Base-by-base conservation (phyloP, 2,113 vertebrate genomes). In the Scortum barcoo region DNA sequence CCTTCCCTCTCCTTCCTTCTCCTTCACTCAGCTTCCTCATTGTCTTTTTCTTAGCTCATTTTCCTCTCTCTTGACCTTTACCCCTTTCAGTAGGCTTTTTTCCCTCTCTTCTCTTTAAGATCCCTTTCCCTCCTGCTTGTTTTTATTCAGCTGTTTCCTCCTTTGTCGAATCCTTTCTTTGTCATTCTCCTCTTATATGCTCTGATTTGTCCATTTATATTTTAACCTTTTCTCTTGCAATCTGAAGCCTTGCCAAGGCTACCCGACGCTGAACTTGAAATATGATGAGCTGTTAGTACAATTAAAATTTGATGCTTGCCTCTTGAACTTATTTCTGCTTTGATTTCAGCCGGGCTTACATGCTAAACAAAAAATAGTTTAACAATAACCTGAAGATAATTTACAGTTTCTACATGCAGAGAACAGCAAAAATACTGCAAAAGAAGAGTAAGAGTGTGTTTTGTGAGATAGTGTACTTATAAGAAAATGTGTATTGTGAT, bases 401-500 rank as follows among this genome's bases (percentile, higher is more conserved):
- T 36, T 73, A 22, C 51, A 46, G 10, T 67, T 80, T 75, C 51
- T 66, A 75, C 60, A 44, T 54, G 73, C 71, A 65, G 38, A 83
- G 19, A 57, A 44, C 57, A 73, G 50, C 19, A 58, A 56, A 19
- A 19, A 66, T 56, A 3, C 17, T 36, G 58, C 60, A 56, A n/a
- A 57, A 13, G 26, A 58, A 28, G 60, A 86, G 48, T 74, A 87
- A 50, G 57, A 84, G 66, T 72, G 44, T 89, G 79, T 84, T 85
- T 84, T 83, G 80, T 89, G 72, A 60, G 76, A 69, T 72, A 84
- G 62, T 81, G 88, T 67, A 78, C 26, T 8, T 8, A 83, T 81
- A 76, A 78, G 76, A 77, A 78, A 62, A 83, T 83, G 56, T 91
- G 85, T 87, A 60, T 81, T 87, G 89, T 93, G 89, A 77, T 78